Base-by-base conservation (phyloP, 2,888 invertebrate genomes). In the Andrena praecox region DNA sequence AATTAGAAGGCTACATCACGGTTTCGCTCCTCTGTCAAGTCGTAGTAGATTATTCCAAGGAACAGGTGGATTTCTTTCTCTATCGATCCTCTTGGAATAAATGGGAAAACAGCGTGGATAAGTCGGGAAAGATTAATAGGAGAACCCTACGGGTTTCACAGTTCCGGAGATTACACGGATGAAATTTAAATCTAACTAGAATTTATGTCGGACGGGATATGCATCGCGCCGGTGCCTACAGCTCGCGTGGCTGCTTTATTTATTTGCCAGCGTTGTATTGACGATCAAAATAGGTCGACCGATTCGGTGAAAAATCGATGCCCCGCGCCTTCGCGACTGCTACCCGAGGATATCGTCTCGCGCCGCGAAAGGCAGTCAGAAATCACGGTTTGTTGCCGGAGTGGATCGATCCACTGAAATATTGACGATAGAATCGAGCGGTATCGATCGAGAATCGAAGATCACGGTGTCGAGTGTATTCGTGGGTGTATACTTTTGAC, bases 201-300 rank as follows among this genome's bases (percentile, higher is more conserved):
- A 74, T 75, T 68, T 71, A 80, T 75, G 80, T 79, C 66, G 0
- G 33, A 52, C 1, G 10, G 16, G 80, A 67, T 82, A 80, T 82
- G 70, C 67, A 71, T 80, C 24, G 71, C 20, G 12, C n/a, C 35
- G 35, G 54, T 42, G 72, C n/a, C 67, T 52, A 33, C 6, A 10
- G 48, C 29, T 52, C 24, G 78, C 56, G 33, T 35, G 29, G 72
- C 31, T 20, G 52, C 35, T 73, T 78, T 63, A 80, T 73, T 78
- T 78, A 78, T 72, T 63, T 54, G 48, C 27, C 48, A 24, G 24
- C 64, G 56, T 62, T 69, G 67, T 33, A 71, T 77, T 12, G 54
- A 56, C 62, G 56, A 77, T 77, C 68, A 20, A 80, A 78, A 68
- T 78, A 50, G 72, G 68, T 78, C 72, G 72, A 4, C 33, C 50